Evolutionary conservation across 2,888 invertebrate genomes (phyloP), one percentile per base, ranked within the genome.

Genomic region (Polymixis lichenea): DNA sequence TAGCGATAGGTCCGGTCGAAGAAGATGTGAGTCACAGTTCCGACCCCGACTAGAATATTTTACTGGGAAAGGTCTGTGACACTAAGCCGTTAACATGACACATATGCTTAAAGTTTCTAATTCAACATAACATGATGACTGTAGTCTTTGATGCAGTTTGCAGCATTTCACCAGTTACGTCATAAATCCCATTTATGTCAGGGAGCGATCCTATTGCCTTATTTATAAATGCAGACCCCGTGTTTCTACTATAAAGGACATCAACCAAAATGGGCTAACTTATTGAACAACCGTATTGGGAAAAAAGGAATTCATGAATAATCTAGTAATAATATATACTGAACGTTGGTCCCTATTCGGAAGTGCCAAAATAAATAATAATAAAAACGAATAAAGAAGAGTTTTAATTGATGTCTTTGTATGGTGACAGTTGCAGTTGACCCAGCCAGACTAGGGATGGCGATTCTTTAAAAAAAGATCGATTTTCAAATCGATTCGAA

Each of bases 1-100:
- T 61, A 28, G 15, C 49, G n/a, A 64, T 55, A 60, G 80, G 15
- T 61, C 58, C 62, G 80, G 64, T 46, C 43, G 28, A 53, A 55
- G 56, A 17, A n/a, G 5, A 25, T 17, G 32, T 82, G 82, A 82
- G 53, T 82, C 82, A 83, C 28, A 69, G 56, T 49, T 51, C 58
- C 58, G 68, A 65, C 64, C 46, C 32, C 64, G 49, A 55, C 53
- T 60, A 58, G 32, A 28, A 55, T 60, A 65, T 58, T 62, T 25
- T 46, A 74, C 49, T 58, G 25, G 49, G 17, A 22, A 62, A 49
- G 62, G 51, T 67, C 19, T 46, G 53, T 66, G 56, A 38, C 75
- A 81, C 51, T 67, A 58, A 80, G 51, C 51, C 75, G 43, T 46
- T 56, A 61, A 51, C 51, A n/a, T 67, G 61, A 80, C 55, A 64